A percentile compares a stretch with the other conserved stretches of the same genome.
These are phyloP conservation scores for Protosalanx chinensis DNA, from an alignment of 2,797 vertebrate genomes.

Conservation along the genomic window DNA sequence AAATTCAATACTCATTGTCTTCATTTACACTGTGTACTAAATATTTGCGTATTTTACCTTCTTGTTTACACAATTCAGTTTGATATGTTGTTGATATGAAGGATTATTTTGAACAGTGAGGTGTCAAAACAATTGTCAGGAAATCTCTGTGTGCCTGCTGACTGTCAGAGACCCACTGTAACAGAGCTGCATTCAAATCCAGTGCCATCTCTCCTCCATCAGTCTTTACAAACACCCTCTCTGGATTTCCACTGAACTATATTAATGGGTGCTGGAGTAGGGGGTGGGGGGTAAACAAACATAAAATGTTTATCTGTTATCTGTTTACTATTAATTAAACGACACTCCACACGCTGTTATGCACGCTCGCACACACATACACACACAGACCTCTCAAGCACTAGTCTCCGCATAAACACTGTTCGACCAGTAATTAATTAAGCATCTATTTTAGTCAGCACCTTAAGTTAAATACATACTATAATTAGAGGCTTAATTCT, in stretches of 20 bases:
- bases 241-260: slow-evolving; percentile 69
- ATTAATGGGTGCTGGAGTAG: slow-evolving; percentile 65
- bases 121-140: slow-evolving; percentile 71
- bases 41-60: slow-evolving; percentile 56
- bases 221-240: slow-evolving; percentile 69
- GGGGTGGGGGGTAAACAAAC: slow-evolving; percentile 66
- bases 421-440: slow-evolving; percentile 72
- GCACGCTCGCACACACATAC: slow-evolving; percentile 28
- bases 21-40: slow-evolving; percentile 38
- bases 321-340: slow-evolving; percentile 79
- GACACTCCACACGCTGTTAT: slow-evolving; percentile 49
- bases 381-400: slow-evolving; percentile 56
- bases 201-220: slow-evolving; percentile 56
- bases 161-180: slow-evolving; percentile 55
- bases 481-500: slow-evolving; percentile 51
- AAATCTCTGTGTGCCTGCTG: slow-evolving; percentile 52
- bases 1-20: slow-evolving; percentile 4
- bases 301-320: slow-evolving; percentile 82
- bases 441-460: slow-evolving; percentile 67
- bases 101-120: slow-evolving; percentile 55
- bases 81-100: slow-evolving; percentile 63
- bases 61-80: slow-evolving; percentile 53
- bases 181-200: slow-evolving; percentile 59
- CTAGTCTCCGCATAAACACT: slow-evolving; percentile 67
- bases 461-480: slow-evolving; percentile 54